Evolutionary conservation across 2,888 invertebrate species (phyloP), one percentile per base, ranked within the genome.

Genomic region (Aphrophora alni): DNA sequence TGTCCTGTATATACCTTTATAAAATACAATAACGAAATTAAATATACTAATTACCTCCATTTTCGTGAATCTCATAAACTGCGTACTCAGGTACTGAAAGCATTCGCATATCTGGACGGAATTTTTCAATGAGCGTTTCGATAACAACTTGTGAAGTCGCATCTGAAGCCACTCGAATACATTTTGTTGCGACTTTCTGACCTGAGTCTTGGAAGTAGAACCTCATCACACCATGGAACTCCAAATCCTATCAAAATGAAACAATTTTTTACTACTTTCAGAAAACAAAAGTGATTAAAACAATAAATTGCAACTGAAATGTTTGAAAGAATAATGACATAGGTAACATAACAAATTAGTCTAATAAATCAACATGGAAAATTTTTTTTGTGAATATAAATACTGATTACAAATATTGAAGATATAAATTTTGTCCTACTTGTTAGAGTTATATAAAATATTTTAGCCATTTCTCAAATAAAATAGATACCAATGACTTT

Each of bases 121-220:
- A 99, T 90, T 99, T 99, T 90, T 99, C 99, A 86, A 99, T 97
- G 84, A 99, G 91, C 10, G 98, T 98, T 88, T 96, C 97, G 88
- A 99, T 97, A 85, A 99, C 98, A 88, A 98, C 98, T 88, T 94
- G 93, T 83, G 98, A 97, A 69, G 97, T 98, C 74, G 99, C 99
- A 85, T 98, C 97, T 82, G 97, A 98, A 75, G 98, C 96, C 75
- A 99, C 99, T 80, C 99, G 93, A 86, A 99, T 98, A 89, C 99
- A 99, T 90, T 99, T 99, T 73, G 99, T 99, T 79, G 98, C 97
- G 82, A 99, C 98, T 90, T 98, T 98, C 89, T 98, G 97, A 75
- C 98, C 98, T 78, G 97, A 96, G 89, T 99, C 99, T 95, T 99
- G 98, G 89, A 98, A 99, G 90, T 98, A 99, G 90, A 99, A 99